phyloP scores from a whole-genome alignment of 1,140 invertebrate species.

The Meloidogyne hapla region DNA sequence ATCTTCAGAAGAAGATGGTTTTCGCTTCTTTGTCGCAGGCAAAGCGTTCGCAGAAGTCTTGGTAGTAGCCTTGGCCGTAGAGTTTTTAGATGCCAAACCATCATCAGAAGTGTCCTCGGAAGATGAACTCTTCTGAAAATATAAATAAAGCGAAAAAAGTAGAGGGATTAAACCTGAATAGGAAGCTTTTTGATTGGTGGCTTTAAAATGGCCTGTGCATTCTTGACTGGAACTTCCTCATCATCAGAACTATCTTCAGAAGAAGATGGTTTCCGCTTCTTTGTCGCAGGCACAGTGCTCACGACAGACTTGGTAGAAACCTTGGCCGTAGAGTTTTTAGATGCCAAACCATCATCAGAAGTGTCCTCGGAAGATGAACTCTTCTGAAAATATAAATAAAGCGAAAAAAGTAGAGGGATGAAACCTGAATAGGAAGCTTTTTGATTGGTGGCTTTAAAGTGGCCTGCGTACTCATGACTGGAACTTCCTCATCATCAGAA shows the following conservation, averaged over 20 bases:
- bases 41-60: not conserved
- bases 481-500: not conserved
- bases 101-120: slow-evolving; percentile 1
- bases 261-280: not conserved
- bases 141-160: not conserved
- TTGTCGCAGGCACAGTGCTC: not conserved
- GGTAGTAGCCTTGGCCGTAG: not conserved
- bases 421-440: no score
- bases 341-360: not conserved
- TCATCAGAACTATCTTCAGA: slow-evolving; percentile 10
- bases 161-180: not conserved
- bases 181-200: not conserved
- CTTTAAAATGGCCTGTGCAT: not conserved
- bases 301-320: not conserved
- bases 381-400: not conserved
- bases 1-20: not conserved
- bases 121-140: not conserved
- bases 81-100: not conserved
- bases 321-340: not conserved
- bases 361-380: not conserved
- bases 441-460: no score
- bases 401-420: no score
- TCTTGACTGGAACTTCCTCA: not conserved
- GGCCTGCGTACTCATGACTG: no score
- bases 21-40: not conserved